These are phyloP conservation scores for Phalacrocorax aristotelis DNA, from an alignment of 2,113 vertebrate species.

Conservation along the genomic window DNA sequence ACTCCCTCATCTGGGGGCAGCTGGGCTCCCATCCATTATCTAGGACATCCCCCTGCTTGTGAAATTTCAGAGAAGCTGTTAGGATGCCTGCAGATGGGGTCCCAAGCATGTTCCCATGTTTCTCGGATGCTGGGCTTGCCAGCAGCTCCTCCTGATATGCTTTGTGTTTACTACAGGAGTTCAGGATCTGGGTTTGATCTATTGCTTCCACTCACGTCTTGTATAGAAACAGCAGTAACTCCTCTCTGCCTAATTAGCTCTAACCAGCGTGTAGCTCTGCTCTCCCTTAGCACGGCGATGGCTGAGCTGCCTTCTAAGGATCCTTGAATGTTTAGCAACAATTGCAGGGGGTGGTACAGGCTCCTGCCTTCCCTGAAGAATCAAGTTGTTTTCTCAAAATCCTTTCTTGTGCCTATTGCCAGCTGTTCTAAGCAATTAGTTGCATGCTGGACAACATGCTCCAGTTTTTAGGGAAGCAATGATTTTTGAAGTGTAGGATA, in stretches of 20 bases:
- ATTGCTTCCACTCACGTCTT: constrained; percentile 15
- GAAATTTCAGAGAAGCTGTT: constrained; percentile 30
- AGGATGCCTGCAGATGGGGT: constrained; percentile 16
- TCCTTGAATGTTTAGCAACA: not conserved
- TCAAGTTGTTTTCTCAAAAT: not conserved
- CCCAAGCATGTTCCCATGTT: not conserved
- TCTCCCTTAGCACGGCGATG: not conserved
- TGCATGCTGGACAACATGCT: not conserved
- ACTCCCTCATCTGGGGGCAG: constrained; percentile 56
- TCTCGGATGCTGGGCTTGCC: constrained; percentile 1
- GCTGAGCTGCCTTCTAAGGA: constrained; percentile 21
- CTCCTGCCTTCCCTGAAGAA: not conserved
- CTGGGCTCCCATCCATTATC: constrained; percentile 39
- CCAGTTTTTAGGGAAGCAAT: not conserved
- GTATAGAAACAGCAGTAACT: constrained; percentile 31
- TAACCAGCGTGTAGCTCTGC: not conserved
- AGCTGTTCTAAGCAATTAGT: not conserved
- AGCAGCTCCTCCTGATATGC: constrained; percentile 43
- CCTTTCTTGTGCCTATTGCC: not conserved
- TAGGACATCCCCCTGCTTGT: constrained; percentile 40
- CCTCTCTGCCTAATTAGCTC: constrained; percentile 51
- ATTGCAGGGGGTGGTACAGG: not conserved
- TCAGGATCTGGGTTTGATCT: constrained; percentile 47
- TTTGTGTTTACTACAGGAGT: constrained; percentile 53
- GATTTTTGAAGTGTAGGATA: not conserved